Evolutionary conservation across 2,113 vertebrate species (phyloP), one percentile per base, ranked within the genome.

Genomic region (Calcarius ornatus): DNA sequence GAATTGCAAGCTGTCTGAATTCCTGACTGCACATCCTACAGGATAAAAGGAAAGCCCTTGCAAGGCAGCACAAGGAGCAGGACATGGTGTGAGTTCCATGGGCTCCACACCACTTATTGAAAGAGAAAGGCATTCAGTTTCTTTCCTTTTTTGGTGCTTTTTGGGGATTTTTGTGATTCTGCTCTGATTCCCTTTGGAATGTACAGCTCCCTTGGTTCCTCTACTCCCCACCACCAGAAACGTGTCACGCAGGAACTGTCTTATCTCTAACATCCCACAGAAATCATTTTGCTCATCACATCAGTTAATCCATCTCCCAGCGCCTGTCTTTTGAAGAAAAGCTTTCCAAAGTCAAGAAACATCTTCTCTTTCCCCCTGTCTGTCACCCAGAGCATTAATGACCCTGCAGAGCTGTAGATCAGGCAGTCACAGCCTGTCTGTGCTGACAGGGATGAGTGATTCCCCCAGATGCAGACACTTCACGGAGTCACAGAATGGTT

Each of bases 51-150:
- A 22, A 59, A 13, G 7, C 20, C 47, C 71, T 40, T 31, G 18
- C 28, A 88, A 65, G 25, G 45, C 27, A 70, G 15, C 11, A 2
- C 21, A 6, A 89, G 69, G 31, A 81, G 18, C 42, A 31, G 72
- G 28, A 73, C 9, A 9, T 0, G 0, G 19, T 17, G 9, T 20
- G 50, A 72, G 10, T 22, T 79, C 30, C n/a, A 1, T 4, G 42
- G 15, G 15, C 5, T 91, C 53, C 47, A 20, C 27, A 12, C 23
- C 14, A 22, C 53, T 68, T 51, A 33, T 27, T 43, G 37, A 33
- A 86, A 71, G n/a, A 79, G 15, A 69, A 71, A 56, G 56, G 6
- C 10, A 37, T 25, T 18, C 8, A 45, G 1, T 56, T 61, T 28
- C 4, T 89, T 66, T 68, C 43, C n/a, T 60, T 48, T 48, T 48